Evolutionary conservation across 1,140 invertebrate genomes (phyloP).

Genomic region (Aphidius ervi): DNA sequence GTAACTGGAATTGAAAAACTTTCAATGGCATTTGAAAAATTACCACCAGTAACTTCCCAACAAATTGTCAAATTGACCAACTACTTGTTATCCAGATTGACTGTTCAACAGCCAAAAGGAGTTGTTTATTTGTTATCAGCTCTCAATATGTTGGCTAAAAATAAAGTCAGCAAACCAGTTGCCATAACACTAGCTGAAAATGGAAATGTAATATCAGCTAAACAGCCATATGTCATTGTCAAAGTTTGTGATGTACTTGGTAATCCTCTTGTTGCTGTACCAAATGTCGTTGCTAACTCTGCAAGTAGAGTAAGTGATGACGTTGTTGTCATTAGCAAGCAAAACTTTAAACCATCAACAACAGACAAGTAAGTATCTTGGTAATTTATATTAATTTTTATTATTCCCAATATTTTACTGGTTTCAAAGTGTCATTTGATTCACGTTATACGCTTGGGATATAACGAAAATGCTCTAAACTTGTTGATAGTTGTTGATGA

Average conservation of each 20-base stretch:
- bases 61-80: slow-evolving; percentile 88
- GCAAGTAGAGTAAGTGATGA: slow-evolving; percentile 71
- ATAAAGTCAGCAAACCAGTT: slow-evolving; percentile 65
- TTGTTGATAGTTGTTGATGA: slow-evolving; percentile 28
- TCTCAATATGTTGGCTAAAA: slow-evolving; percentile 65
- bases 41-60: slow-evolving; percentile 66
- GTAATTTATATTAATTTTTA: neutral
- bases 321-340: slow-evolving; percentile 70
- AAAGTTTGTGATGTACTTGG: slow-evolving; percentile 84
- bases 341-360: slow-evolving; percentile 54
- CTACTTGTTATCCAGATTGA: slow-evolving; percentile 86
- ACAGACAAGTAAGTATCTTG: slow-evolving; percentile 55
- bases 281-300: slow-evolving; percentile 68
- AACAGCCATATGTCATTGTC: slow-evolving; percentile 69
- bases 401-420: slow-evolving; percentile 48
- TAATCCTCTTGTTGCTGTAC: slow-evolving; percentile 58
- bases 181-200: slow-evolving; percentile 74
- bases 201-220: slow-evolving; percentile 65
- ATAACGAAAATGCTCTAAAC: slow-evolving; percentile 31
- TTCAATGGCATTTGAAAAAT: slow-evolving; percentile 64
- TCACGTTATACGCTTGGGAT: slow-evolving; percentile 51
- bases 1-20: slow-evolving; percentile 72
- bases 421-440: slow-evolving; percentile 28
- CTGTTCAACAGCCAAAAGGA: slow-evolving; percentile 81
- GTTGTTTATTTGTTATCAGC: slow-evolving; percentile 76